Evolutionary conservation across 1,140 invertebrate genomes (phyloP).

Genomic region (Mylabris phalerata): DNA sequence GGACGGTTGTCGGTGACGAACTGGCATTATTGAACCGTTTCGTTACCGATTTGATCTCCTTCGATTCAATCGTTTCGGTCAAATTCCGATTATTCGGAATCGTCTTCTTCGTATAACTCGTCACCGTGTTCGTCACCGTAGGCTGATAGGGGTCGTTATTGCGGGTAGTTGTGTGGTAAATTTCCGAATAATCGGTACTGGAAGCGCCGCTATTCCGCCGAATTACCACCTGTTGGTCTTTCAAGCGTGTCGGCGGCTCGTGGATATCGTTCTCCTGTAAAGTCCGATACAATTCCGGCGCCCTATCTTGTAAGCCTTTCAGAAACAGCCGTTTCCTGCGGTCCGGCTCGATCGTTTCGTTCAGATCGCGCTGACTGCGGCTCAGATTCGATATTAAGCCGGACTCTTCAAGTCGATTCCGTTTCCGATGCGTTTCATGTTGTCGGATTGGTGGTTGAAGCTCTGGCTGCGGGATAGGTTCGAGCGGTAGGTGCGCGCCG

Average conservation of each 20-base stretch:
- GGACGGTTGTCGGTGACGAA: constrained; percentile 44
- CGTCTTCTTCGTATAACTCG: constrained; percentile 58
- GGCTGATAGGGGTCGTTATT: constrained; percentile 56
- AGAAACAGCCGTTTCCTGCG: constrained; percentile 57
- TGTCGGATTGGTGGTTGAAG: constrained; percentile 72
- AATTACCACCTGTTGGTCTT: constrained; percentile 36
- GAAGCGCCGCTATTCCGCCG: constrained; percentile 50
- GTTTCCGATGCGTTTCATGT: constrained; percentile 53
- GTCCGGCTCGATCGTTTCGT: constrained; percentile 44
- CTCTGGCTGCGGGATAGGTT: constrained; percentile 71
- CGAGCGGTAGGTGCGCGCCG: constrained; percentile 66
- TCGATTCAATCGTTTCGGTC: constrained; percentile 57
- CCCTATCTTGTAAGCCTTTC: constrained; percentile 61
- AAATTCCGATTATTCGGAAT: constrained; percentile 54
- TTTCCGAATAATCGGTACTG: constrained; percentile 64
- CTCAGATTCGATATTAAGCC: constrained; percentile 77
- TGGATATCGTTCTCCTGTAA: constrained; percentile 43
- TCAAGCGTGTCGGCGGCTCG: constrained; percentile 36
- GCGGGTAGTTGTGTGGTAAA: constrained; percentile 56
- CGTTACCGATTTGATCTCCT: constrained; percentile 59
- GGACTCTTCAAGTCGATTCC: constrained; percentile 68
- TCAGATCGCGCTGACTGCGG: constrained; percentile 68
- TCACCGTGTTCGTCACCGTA: constrained; percentile 59
- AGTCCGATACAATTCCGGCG: constrained; percentile 67
- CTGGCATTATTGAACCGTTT: constrained; percentile 50